Conservation (phyloP, 2,888 invertebrate genomes). For the Synanthedon vespiformis region DNA sequence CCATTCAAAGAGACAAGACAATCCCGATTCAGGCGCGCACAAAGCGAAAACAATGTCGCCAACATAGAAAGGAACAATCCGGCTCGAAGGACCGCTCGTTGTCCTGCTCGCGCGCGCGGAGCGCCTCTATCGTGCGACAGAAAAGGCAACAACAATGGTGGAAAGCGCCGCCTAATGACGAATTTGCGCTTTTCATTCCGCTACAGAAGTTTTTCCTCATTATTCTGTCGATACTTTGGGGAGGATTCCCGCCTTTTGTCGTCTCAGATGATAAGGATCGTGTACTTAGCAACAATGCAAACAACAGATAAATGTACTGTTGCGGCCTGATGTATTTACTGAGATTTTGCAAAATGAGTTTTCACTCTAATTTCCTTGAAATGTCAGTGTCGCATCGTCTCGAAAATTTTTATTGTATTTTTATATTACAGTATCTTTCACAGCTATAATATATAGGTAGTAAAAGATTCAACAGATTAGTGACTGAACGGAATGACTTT, state of each 20-base stretch:
- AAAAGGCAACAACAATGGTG: conserved; percentile 57
- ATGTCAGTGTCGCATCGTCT: conserved; percentile 2
- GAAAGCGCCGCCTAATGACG: conserved; percentile 70
- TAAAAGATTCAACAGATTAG: no score
- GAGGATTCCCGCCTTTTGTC: conserved; percentile 55
- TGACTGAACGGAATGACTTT: no score
- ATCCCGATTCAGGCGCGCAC: conserved; percentile 63
- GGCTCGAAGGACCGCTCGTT: conserved; percentile 56
- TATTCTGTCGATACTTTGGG: conserved; percentile 65
- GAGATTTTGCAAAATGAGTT: conserved; percentile 14
- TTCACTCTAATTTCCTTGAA: conserved; percentile 13
- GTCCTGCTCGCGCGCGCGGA: conserved; percentile 35
- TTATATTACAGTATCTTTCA: no score
- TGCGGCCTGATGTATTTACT: conserved; percentile 11
- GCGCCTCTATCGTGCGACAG: conserved; percentile 20
- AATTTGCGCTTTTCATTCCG: conserved; percentile 72
- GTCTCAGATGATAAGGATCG: conserved; percentile 52
- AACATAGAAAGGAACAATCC: conserved; percentile 71
- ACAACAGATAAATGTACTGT: conserved; percentile 28
- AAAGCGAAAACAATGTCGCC: conserved; percentile 71
- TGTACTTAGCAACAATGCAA: conserved; percentile 37
- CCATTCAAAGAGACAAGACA: conserved; percentile 69
- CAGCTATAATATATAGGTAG: no score
- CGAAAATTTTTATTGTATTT: background rate
- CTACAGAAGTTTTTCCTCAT: conserved; percentile 70